These are phyloP conservation scores for Psittacara wagleri DNA, from an alignment of 2,113 vertebrate species.

Conservation along the genomic window DNA sequence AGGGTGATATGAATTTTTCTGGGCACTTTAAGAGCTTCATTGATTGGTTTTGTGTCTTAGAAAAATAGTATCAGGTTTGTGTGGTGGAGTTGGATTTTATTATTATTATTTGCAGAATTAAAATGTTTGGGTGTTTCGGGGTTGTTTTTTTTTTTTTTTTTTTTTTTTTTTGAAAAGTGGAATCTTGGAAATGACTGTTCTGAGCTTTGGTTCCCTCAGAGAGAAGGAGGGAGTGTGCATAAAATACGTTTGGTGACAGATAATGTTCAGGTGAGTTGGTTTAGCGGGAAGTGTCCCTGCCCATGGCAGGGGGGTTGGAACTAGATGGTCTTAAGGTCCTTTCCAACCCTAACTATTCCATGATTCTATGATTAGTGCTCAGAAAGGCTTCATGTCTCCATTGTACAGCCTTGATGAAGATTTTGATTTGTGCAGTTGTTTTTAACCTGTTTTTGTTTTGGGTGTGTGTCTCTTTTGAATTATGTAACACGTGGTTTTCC, in stretches of 20 bases:
- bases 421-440: conserved; percentile 61
- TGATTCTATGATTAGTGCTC: not conserved
- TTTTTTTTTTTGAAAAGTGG: not conserved
- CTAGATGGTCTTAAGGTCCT: no score
- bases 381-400: conserved; percentile 50
- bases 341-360: no score
- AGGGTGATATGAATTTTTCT: conserved; percentile 47
- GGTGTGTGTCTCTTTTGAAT: conserved; percentile 62
- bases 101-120: not conserved
- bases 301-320: no score
- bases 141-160: not conserved
- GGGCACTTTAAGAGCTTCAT: conserved; percentile 38
- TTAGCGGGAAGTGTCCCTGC: no score
- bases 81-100: not conserved
- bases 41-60: conserved; percentile 10
- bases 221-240: not conserved
- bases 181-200: not conserved
- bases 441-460: conserved; percentile 64
- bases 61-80: not conserved
- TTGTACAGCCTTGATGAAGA: conserved; percentile 17
- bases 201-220: conserved; percentile 18
- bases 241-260: not conserved
- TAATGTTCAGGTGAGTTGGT: not conserved
- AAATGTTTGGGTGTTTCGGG: not conserved
- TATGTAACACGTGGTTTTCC: conserved; percentile 75